Percentiles rank a stretch among this genome's conserved stretches.
Evolutionary conservation across 2,797 vertebrate genomes (phyloP).

Genomic region (Mycteria americana): DNA sequence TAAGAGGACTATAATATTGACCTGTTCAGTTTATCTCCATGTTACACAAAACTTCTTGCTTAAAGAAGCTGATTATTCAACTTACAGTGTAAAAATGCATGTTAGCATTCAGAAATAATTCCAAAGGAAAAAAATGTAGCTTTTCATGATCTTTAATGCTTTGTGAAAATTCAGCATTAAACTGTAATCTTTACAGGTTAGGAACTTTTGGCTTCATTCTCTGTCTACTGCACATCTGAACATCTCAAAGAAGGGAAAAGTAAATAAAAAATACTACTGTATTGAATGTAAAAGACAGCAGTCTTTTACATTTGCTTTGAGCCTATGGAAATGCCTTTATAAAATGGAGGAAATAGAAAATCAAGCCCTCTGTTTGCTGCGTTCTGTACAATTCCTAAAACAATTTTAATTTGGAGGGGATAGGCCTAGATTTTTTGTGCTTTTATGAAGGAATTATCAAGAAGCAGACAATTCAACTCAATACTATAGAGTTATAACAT

Average conservation of each 20-base stretch:
- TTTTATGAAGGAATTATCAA: background rate
- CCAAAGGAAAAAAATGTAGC: background rate
- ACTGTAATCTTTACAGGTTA: background rate
- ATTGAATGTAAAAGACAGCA: background rate
- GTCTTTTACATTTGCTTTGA: background rate
- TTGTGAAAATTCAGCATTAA: background rate
- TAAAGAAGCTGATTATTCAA: background rate
- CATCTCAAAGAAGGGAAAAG: background rate
- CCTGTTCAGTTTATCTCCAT: background rate
- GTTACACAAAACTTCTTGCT: background rate
- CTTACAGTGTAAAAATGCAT: background rate
- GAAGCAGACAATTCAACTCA: background rate
- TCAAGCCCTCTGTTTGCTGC: background rate
- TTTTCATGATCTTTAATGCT: background rate
- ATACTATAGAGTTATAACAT: background rate
- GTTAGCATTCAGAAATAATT: background rate
- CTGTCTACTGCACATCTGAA: background rate
- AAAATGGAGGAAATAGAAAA: background rate
- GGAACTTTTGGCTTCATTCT: background rate
- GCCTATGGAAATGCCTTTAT: background rate
- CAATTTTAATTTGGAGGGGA: background rate
- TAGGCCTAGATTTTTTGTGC: background rate
- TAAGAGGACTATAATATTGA: background rate
- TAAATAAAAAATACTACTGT: background rate
- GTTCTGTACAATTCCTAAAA: background rate